These are phyloP conservation scores for Strigamia crassipes DNA, from an alignment of 2,888 invertebrate species.

Conservation along the genomic window DNA sequence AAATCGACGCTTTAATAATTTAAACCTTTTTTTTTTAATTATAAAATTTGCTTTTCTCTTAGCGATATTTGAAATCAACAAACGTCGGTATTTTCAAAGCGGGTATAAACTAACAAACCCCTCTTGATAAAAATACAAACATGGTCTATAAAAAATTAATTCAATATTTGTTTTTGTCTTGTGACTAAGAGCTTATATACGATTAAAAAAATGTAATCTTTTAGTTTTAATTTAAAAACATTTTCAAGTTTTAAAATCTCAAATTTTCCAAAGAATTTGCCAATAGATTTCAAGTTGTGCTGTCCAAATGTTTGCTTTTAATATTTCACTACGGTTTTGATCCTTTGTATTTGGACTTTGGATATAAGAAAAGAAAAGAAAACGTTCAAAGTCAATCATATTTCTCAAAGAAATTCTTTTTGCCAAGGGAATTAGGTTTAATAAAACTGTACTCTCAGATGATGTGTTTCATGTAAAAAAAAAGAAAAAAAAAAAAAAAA, in stretches of 20 bases:
- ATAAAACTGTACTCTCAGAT: neutral
- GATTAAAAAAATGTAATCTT: neutral
- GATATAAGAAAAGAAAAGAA: neutral
- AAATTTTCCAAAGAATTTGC: neutral
- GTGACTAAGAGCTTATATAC: neutral
- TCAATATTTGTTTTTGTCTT: neutral
- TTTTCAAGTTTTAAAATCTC: neutral
- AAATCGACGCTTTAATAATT: neutral
- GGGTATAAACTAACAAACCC: neutral
- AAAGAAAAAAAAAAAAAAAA: neutral
- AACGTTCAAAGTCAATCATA: neutral
- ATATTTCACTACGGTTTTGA: neutral
- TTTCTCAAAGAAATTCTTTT: constrained; percentile 22
- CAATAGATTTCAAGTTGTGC: neutral
- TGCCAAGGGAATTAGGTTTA: constrained; percentile 17
- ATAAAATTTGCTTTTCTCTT: neutral
- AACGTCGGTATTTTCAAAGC: neutral
- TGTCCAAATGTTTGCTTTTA: constrained; percentile 32
- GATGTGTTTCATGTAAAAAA: neutral
- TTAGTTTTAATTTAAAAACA: neutral
- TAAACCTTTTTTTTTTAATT: neutral
- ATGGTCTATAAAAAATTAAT: neutral
- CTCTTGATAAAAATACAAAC: neutral
- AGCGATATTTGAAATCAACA: neutral
- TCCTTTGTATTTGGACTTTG: neutral